Evolutionary conservation across 1,140 invertebrate species (phyloP), one percentile per base, ranked within the genome.

Genomic region (Drosophila novamexicana): DNA sequence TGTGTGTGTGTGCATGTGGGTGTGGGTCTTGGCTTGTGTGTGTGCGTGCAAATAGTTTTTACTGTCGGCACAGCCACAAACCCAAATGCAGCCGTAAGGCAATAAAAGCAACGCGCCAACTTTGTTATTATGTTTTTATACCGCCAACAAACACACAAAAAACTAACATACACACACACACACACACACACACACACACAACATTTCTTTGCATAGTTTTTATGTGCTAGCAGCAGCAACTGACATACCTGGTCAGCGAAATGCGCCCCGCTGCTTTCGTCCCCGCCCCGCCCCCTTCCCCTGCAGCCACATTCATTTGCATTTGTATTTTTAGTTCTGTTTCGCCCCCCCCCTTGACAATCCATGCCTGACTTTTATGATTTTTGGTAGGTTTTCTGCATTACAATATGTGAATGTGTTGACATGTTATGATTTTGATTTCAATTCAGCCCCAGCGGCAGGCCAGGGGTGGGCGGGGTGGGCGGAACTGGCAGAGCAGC

Each of bases 381-480:
- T 79, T 83, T 76, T 73, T 79, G 80, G 75, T 75, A 79, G 66
- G 80, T 82, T 82, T 75, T 70, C 75, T 75, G 75, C 79, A 83
- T 79, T 82, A 84, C 72, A 83, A 79, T 57, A 62, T 57, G 44
- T 62, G 71, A 59, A 76, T 79, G 81, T 85, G 81, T 85, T 84
- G 81, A 84, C 81, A 85, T 84, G 81, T 80, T 81, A 85, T 81
- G 81, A 84, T 81, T 84, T 84, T 74, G 78, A 84, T 75, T 83
- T 83, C 75, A 82, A 79, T 79, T 82, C 74, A 50, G 18, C 69
- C 57, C 45, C 64, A 70, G 44, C 37, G 16, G 29, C 53, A 59
- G 65, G 16, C 39, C 37, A 6, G 0, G 22, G 18, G 22, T 22
- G 22, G 2, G 2, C 22, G 22, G 22, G 3, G 3, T 22, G 22